A percentile compares a stretch with the other conserved stretches of the same genome.
These are phyloP conservation scores for Cyanocitta stelleri DNA, from an alignment of 2,113 vertebrate species.

Conservation along the genomic window DNA sequence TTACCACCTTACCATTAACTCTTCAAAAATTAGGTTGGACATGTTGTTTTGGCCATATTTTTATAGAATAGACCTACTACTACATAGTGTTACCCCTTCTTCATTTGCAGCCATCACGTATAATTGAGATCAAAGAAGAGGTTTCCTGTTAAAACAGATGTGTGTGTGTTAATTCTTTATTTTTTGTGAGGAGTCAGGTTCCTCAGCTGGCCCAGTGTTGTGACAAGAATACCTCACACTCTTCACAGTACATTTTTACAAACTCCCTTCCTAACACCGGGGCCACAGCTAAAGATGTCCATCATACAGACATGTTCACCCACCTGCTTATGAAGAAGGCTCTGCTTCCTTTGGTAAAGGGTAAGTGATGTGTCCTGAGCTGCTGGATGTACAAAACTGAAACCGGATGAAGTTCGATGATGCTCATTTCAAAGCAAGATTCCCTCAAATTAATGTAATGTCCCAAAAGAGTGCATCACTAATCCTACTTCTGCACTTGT, in stretches of 20 bases:
- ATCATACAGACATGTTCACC: not conserved
- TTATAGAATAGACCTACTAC: not conserved
- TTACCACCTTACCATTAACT: not conserved
- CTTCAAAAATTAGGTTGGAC: not conserved
- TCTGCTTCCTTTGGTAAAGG: not conserved
- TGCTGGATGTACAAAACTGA: not conserved
- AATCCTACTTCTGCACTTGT: not conserved
- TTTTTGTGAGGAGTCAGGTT: not conserved
- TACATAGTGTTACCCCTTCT: not conserved
- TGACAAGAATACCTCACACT: not conserved
- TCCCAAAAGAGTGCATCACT: not conserved
- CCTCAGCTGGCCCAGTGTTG: not conserved
- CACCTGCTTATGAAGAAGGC: not conserved
- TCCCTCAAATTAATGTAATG: not conserved
- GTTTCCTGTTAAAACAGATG: not conserved
- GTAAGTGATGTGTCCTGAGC: not conserved
- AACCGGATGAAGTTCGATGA: not conserved
- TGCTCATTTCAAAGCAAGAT: not conserved
- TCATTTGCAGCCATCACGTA: not conserved
- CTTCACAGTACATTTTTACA: not conserved
- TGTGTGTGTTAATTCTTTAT: not conserved
- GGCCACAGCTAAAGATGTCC: not conserved
- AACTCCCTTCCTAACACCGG: rapidly evolving
- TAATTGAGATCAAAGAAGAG: not conserved
- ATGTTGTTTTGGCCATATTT: not conserved